phyloP scores from a whole-genome alignment of 2,797 vertebrate species.

The Microhierax caerulescens region DNA sequence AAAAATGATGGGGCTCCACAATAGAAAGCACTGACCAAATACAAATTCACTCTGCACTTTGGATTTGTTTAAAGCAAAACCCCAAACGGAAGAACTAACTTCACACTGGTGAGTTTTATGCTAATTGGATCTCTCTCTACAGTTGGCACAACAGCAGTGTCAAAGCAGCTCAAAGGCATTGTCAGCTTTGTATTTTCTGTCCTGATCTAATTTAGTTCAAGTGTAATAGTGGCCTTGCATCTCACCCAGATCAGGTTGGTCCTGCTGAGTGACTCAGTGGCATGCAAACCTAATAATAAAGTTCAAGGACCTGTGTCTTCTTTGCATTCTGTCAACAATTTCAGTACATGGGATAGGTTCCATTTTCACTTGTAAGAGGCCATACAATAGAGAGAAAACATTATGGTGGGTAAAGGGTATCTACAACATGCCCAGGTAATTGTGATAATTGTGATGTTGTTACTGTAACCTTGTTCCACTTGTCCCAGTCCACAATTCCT shows the following conservation, averaged over 20 bases:
- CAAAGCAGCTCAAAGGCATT: background rate
- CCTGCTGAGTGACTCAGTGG: background rate
- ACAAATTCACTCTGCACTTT: background rate
- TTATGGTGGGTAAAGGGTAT: background rate
- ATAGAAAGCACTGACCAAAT: background rate
- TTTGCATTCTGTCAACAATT: background rate
- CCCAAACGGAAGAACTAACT: background rate
- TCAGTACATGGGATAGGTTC: background rate
- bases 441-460: background rate
- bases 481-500: background rate
- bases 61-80: background rate
- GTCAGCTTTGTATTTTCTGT: background rate
- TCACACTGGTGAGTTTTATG: background rate
- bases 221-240: background rate
- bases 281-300: background rate
- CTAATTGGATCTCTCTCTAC: background rate
- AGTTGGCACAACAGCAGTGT: background rate
- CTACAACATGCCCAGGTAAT: background rate
- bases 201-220: background rate
- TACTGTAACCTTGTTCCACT: background rate
- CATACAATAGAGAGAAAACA: background rate
- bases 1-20: background rate
- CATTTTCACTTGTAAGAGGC: background rate
- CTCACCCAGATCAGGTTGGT: background rate
- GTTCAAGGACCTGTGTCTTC: background rate